Evolutionary conservation across 2,113 vertebrate species (phyloP).

Genomic region (Trematomus loennbergii): DNA sequence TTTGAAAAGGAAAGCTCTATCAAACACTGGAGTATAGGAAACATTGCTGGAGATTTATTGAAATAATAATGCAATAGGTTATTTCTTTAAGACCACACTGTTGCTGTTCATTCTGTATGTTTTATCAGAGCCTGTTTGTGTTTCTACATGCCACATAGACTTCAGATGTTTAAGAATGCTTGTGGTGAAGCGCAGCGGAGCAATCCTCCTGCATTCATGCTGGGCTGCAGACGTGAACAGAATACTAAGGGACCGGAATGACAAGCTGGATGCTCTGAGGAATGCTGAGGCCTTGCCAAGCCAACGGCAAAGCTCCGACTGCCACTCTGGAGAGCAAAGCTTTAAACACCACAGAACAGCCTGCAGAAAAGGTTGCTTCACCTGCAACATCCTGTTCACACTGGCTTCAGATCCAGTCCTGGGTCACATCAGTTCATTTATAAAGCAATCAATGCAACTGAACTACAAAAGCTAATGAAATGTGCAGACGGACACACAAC

Average conservation of each 20-base stretch:
- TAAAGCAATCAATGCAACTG: not conserved
- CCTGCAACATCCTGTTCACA: slow-evolving; percentile 9
- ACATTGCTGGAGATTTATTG: not conserved
- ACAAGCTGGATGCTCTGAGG: slow-evolving; percentile 68
- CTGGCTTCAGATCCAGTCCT: not conserved
- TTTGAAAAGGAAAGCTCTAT: not conserved
- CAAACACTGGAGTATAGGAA: not conserved
- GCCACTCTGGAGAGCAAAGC: slow-evolving; percentile 26
- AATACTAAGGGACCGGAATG: slow-evolving; percentile 58
- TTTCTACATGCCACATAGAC: not conserved
- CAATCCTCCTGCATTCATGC: slow-evolving; percentile 49
- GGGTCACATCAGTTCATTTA: not conserved
- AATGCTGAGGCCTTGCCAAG: slow-evolving; percentile 62
- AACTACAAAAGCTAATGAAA: not conserved
- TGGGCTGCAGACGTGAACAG: slow-evolving; percentile 64
- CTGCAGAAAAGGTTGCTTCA: slow-evolving; percentile 6
- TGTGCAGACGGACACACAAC: slow-evolving; percentile 3
- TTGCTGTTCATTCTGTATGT: slow-evolving; percentile 7
- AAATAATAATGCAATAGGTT: not conserved
- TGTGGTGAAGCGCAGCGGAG: slow-evolving; percentile 44
- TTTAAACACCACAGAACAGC: slow-evolving; percentile 6
- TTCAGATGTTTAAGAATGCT: slow-evolving; percentile 27
- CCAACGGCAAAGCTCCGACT: slow-evolving; percentile 29
- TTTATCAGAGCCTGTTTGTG: slow-evolving; percentile 1
- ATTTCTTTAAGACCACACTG: slow-evolving; percentile 1